Percentiles rank a stretch among this genome's conserved stretches.
Conservation (phyloP, 2,888 invertebrate species). For the Plagiodera versicolora region DNA sequence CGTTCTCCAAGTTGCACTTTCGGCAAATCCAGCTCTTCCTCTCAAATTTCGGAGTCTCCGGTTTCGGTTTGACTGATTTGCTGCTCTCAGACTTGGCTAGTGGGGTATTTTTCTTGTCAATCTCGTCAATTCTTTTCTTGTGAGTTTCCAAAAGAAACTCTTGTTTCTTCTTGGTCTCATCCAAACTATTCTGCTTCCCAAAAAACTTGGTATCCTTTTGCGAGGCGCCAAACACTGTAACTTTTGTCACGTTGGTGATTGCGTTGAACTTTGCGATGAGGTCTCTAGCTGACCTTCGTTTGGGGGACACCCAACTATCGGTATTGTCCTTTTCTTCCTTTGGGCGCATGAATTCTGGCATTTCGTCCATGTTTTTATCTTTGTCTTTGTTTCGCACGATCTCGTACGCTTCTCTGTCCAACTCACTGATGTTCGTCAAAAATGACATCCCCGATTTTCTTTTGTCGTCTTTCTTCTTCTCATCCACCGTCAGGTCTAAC, state of each 20-base stretch:
- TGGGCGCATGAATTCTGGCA: slow-evolving; percentile 53
- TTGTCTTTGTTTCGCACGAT: slow-evolving; percentile 60
- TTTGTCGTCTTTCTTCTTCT: slow-evolving; percentile 54
- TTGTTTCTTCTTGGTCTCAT: slow-evolving; percentile 42
- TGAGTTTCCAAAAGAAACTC: slow-evolving; percentile 42
- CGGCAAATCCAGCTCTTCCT: slow-evolving; percentile 61
- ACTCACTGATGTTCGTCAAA: slow-evolving; percentile 75
- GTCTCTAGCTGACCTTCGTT: slow-evolving; percentile 56
- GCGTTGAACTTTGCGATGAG: slow-evolving; percentile 67
- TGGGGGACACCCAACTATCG: slow-evolving; percentile 46
- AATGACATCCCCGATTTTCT: slow-evolving; percentile 63
- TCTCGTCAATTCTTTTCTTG: slow-evolving; percentile 44
- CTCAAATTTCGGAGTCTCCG: slow-evolving; percentile 46
- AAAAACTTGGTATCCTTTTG: slow-evolving; percentile 46
- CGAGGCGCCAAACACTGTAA: slow-evolving; percentile 56
- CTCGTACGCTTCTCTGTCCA: slow-evolving; percentile 77
- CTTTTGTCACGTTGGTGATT: slow-evolving; percentile 61
- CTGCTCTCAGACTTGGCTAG: slow-evolving; percentile 53
- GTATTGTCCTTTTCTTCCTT: slow-evolving; percentile 43
- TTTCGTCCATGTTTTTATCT: slow-evolving; percentile 41
- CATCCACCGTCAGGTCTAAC: slow-evolving; percentile 41
- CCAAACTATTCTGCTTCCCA: slow-evolving; percentile 43
- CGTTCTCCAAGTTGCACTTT: slow-evolving; percentile 63
- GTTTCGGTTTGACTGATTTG: slow-evolving; percentile 45
- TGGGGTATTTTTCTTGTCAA: slow-evolving; percentile 44